Evolutionary conservation across 2,888 invertebrate species (phyloP).

Genomic region (Plagodis dolabraria): DNA sequence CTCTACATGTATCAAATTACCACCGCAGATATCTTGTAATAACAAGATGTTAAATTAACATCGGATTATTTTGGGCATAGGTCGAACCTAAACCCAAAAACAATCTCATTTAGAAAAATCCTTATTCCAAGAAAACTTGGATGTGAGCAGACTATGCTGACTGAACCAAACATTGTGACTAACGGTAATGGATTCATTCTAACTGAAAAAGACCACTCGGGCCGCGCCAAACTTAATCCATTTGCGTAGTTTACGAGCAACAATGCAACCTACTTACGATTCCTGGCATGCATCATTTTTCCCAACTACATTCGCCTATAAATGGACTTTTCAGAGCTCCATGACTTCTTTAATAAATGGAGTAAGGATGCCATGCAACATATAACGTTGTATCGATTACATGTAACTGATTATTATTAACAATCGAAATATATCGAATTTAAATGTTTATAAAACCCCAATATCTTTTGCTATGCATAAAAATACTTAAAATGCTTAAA

Average conservation of each 20-base stretch:
- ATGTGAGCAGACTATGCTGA: too few relatives aligned
- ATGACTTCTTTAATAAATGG: conserved; percentile 24
- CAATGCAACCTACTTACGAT: conserved; percentile 48
- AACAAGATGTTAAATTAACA: too few relatives aligned
- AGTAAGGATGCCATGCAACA: conserved; percentile 1
- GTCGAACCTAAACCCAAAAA: too few relatives aligned
- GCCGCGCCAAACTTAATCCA: conserved; percentile 29
- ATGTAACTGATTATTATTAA: neutral
- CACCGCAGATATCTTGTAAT: too few relatives aligned
- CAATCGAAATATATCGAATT: too few relatives aligned
- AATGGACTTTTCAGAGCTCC: conserved; percentile 40
- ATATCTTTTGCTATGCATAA: too few relatives aligned
- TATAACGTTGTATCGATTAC: neutral
- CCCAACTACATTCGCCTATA: conserved; percentile 38
- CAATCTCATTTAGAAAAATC: too few relatives aligned
- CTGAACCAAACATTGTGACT: neutral
- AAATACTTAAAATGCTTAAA: too few relatives aligned
- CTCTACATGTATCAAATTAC: too few relatives aligned
- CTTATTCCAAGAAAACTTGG: too few relatives aligned
- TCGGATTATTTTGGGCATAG: too few relatives aligned
- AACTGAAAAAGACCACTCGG: conserved; percentile 17
- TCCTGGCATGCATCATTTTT: conserved; percentile 48
- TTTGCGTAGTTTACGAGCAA: conserved; percentile 46
- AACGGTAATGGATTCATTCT: conserved; percentile 17
- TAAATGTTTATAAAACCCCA: too few relatives aligned